Evolutionary conservation across 1,140 invertebrate genomes (phyloP), one percentile per base, ranked within the genome.

Genomic region (Vanessa atalanta): DNA sequence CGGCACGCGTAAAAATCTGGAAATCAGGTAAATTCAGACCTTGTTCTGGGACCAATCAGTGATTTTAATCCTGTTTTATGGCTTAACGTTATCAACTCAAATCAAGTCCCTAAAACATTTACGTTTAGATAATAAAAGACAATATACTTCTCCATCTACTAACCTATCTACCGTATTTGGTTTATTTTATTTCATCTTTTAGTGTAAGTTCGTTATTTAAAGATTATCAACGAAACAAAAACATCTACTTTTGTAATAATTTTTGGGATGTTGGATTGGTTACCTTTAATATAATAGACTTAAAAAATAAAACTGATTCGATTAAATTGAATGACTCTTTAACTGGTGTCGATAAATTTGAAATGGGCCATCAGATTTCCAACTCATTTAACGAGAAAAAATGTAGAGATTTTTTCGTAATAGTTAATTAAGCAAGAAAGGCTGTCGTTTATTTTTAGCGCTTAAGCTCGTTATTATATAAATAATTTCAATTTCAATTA

Each of bases 1-100:
- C 68, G 73, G 78, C 66, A 66, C 64, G 67, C 72, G 76, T 78
- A 78, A 77, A 79, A 81, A 82, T 77, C 73, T 78, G 43, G 72
- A 73, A 78, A 75, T 55, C 57, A 57, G 73, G 53, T 71, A 63
- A 53, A 71, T 43, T 37, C 43, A 23, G 53, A n/a, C 65, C 57
- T 61, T 51, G 26, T 43, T 53, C 60, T 57, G 72, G 66, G 53
- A 73, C 63, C 68, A 70, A 78, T 73, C 71, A 72, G 70, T 80
- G 73, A 80, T 80, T 78, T 80, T 74, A 73, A 76, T 75, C 65
- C 60, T 20, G 51, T 74, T 73, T 72, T 77, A 77, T 73, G 63
- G 16, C 48, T 73, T 65, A 47, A 60, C 71, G 37, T 73, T 61
- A 77, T 77, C 43, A 70, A 66, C 51, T 70, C 9, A 61, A 77